Evolutionary conservation across 2,113 vertebrate genomes (phyloP), one percentile per base, ranked within the genome.

Genomic region (Ibidorhyncha struthersii): DNA sequence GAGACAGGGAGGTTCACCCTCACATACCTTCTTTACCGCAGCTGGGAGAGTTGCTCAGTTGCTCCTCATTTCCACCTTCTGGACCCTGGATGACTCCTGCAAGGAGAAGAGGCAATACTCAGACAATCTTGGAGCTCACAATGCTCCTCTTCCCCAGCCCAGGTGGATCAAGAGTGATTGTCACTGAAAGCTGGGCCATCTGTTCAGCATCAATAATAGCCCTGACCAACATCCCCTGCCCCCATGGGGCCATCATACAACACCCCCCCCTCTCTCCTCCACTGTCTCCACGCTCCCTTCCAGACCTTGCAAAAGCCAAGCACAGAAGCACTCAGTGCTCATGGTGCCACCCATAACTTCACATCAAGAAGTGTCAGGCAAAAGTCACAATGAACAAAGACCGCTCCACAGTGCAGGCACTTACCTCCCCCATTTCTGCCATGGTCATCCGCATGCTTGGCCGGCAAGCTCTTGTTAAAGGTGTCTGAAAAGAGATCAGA

Each of bases 271-370:
- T 30, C n/a, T 36, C 34, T 73, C 18, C 69, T 82, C 38, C 55
- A 27, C n/a, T 3, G 1, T 10, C 30, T 62, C 41, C 15, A 2
- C 36, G 23, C 30, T 56, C 38, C 59, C 34, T 82, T 40, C 43
- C 43, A 43, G n/a, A 67, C 7, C 10, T 55, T 38, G 16, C 8
- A 27, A 52, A 66, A 56, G 40, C 47, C 38, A 74, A 78, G 86
- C 40, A 82, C 6, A n/a, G 80, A 77, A 38, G 30, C 2, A 3
- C 34, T 45, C 38, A 23, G 67, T 0, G 0, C 16, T 7, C 1
- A 2, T 1, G 20, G 34, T 41, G 38, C 22, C 50, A 78, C 19
- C 22, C 22, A 2, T 43, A 70, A 47, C 59, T 47, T 73, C 66
- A 34, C 17, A 83, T 20, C 55, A 53, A 32, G 45, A 70, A 80